phyloP scores from a whole-genome alignment of 2,888 invertebrate species.

The Catotricha subobsoleta region DNA sequence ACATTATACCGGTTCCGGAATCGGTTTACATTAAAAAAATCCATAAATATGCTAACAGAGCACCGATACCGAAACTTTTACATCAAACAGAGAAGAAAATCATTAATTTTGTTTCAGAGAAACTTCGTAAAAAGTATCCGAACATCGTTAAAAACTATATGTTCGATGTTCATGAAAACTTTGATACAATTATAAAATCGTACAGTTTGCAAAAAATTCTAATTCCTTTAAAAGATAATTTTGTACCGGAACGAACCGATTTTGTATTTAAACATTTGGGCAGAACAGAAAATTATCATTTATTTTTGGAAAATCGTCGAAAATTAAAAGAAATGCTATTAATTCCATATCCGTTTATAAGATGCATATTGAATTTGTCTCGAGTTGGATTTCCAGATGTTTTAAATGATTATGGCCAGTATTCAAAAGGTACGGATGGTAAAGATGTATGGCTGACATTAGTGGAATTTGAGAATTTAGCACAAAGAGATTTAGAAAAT shows the following conservation, averaged over 20 bases:
- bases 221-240: conserved; percentile 35
- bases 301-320: conserved; percentile 37
- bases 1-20: conserved; percentile 33
- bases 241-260: conserved; percentile 24
- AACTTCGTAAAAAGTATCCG: conserved; percentile 37
- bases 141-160: conserved; percentile 33
- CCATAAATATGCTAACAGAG: conserved; percentile 36
- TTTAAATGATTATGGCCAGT: conserved; percentile 23
- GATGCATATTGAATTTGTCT: conserved; percentile 26
- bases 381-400: conserved; percentile 25
- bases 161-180: conserved; percentile 35
- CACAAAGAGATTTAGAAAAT: conserved; percentile 23
- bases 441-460: conserved; percentile 11
- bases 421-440: conserved; percentile 12
- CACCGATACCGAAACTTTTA: conserved; percentile 42
- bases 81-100: conserved; percentile 43
- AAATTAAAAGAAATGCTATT: conserved; percentile 38
- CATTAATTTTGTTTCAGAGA: conserved; percentile 34
- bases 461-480: conserved; percentile 17
- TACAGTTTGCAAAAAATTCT: conserved; percentile 46
- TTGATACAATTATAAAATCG: conserved; percentile 39
- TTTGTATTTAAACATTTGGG: conserved; percentile 40
- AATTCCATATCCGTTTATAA: conserved; percentile 43
- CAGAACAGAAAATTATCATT: conserved; percentile 38
- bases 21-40: conserved; percentile 35